A percentile compares a stretch with the other conserved stretches of the same genome.
phyloP scores from a whole-genome alignment of 2,888 invertebrate species.

The Brachynemurus nebulosus region DNA sequence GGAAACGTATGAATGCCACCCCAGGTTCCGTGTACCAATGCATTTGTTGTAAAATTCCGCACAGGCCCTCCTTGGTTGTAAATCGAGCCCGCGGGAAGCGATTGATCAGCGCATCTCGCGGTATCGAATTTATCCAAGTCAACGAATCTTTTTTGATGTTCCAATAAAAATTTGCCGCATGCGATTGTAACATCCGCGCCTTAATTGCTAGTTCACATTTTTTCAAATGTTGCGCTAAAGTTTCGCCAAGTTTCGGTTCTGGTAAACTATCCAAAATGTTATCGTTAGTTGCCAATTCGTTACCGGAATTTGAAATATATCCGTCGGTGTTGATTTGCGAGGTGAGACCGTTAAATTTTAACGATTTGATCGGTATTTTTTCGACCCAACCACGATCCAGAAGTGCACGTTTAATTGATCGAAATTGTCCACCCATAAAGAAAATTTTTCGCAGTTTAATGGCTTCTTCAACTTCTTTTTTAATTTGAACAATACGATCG shows the following conservation, averaged over 20 bases:
- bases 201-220: constrained; percentile 57
- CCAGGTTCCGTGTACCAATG: constrained; percentile 78
- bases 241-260: constrained; percentile 29
- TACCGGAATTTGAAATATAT: no score
- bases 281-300: constrained; percentile 16
- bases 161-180: constrained; percentile 80
- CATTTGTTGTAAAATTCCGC: constrained; percentile 62
- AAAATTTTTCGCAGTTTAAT: constrained; percentile 51
- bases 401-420: constrained; percentile 53
- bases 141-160: constrained; percentile 72
- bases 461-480: constrained; percentile 48
- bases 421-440: constrained; percentile 49
- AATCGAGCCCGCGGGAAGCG: constrained; percentile 78
- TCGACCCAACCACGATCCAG: constrained; percentile 60
- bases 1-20: constrained; percentile 67
- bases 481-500: constrained; percentile 49
- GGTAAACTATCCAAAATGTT: constrained; percentile 30
- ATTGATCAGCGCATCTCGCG: constrained; percentile 55
- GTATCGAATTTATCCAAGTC: constrained; percentile 49
- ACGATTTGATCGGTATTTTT: constrained; percentile 27
- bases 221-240: constrained; percentile 33
- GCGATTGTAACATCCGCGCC: constrained; percentile 63
- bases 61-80: constrained; percentile 84
- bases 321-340: constrained; percentile 22
- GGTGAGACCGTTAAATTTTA: neutral